These are phyloP conservation scores for Andrena praecox DNA, from an alignment of 2,888 invertebrate species.

Conservation along the genomic window DNA sequence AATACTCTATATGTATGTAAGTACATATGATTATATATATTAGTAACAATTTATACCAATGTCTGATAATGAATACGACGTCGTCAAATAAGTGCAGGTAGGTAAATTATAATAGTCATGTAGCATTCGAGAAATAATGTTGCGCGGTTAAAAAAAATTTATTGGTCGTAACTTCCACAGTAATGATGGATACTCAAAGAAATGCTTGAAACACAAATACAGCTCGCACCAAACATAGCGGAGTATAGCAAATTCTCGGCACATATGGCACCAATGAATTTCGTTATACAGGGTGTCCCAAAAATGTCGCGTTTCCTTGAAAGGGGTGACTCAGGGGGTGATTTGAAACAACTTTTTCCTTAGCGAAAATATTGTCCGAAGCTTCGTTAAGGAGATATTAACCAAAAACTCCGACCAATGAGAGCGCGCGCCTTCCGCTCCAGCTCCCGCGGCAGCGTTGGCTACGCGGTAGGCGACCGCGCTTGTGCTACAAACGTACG, in stretches of 20 bases:
- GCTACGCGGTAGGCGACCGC: too few relatives aligned
- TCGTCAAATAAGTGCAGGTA: background rate
- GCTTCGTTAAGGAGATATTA: too few relatives aligned
- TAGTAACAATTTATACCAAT: background rate
- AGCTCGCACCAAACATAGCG: background rate
- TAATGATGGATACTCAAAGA: background rate
- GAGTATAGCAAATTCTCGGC: background rate
- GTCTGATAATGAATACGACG: constrained; percentile 2
- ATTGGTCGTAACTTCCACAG: background rate
- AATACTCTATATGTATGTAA: background rate
- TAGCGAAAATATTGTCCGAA: too few relatives aligned
- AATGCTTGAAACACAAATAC: constrained; percentile 1
- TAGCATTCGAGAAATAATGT: background rate
- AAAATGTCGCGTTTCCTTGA: too few relatives aligned
- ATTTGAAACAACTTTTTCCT: too few relatives aligned
- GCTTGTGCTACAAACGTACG: too few relatives aligned
- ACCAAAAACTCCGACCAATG: too few relatives aligned
- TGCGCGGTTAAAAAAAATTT: background rate
- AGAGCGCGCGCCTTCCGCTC: too few relatives aligned
- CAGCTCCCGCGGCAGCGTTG: too few relatives aligned
- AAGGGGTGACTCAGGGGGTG: too few relatives aligned
- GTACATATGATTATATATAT: background rate
- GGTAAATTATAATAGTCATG: background rate
- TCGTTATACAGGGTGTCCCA: background rate
- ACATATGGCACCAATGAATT: background rate